A percentile compares a stretch with the other conserved stretches of the same genome.
Evolutionary conservation across 2,888 invertebrate genomes (phyloP).

Genomic region (Polylopha cassiicola): DNA sequence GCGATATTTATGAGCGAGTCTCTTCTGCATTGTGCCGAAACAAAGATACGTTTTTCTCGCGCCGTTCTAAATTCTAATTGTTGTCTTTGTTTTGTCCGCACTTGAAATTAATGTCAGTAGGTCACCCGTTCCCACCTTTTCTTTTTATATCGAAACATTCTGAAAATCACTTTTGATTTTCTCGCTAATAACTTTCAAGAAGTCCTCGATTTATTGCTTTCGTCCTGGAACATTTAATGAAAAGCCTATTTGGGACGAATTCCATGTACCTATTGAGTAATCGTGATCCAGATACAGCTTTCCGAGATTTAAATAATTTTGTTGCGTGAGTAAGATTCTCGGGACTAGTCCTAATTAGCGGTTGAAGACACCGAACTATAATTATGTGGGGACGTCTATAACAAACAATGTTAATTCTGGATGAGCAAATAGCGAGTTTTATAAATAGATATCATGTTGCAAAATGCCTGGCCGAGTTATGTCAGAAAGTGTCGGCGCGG

Average conservation of each 20-base stretch:
- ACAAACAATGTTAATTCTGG: constrained; percentile 63
- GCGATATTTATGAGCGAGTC: constrained; percentile 44
- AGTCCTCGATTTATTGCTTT: constrained; percentile 54
- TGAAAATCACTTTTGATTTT: constrained; percentile 28
- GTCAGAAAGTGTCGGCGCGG: constrained; percentile 51
- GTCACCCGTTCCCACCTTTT: constrained; percentile 27
- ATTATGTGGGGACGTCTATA: constrained; percentile 55
- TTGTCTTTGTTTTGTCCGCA: constrained; percentile 42
- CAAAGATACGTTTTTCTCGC: constrained; percentile 32
- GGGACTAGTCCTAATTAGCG: constrained; percentile 59
- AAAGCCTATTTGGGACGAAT: constrained; percentile 23
- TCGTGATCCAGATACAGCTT: constrained; percentile 14
- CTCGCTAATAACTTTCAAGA: constrained; percentile 34
- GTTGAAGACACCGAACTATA: constrained; percentile 69
- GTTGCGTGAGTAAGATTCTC: background rate
- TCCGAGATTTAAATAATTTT: constrained; percentile 5
- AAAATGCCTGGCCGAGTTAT: constrained; percentile 73
- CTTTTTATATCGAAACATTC: constrained; percentile 23
- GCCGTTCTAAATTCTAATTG: constrained; percentile 39
- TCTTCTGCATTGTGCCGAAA: constrained; percentile 32
- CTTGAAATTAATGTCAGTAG: constrained; percentile 39
- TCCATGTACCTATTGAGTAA: constrained; percentile 12
- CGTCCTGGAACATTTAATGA: constrained; percentile 31
- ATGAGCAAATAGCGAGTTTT: constrained; percentile 51
- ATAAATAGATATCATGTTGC: constrained; percentile 64